Evolutionary conservation across 2,797 vertebrate genomes (phyloP), one percentile per base, ranked within the genome.

Genomic region (Champsocephalus gunnari): DNA sequence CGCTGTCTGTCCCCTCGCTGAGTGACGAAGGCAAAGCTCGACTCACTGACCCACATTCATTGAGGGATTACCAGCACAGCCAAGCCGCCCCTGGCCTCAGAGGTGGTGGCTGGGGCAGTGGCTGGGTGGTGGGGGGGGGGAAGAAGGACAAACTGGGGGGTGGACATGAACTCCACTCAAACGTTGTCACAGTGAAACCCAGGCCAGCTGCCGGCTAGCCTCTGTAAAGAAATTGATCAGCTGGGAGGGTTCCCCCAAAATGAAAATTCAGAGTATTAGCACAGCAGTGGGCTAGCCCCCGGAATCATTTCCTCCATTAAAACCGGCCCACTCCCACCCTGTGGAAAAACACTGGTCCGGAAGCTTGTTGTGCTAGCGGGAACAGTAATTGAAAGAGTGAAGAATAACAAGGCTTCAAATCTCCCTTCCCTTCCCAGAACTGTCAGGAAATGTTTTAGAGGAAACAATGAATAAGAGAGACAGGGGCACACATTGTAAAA

Each of bases 21-120:
- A 87, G 90, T 88, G 89, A 90, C 74, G 86, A 82, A 85, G 85
- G 83, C 86, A 82, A 88, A 90, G 86, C 86, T 85, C 79, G 71
- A 70, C 77, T 86, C 79, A 10, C 73, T 94, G 93, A 94, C 94
- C 93, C 92, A 91, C 87, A 92, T 94, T 91, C 88, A 91, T 75
- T 71, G 68, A 87, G 75, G 90, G 89, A 92, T 94, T 94, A 93
- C 77, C 70, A 81, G 62, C 67, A n/a, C 76, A 81, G 88, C 86
- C 87, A 87, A 69, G 83, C 88, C 24, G 77, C 87, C 82, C 75
- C 82, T 66, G 73, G 81, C 76, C 84, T 82, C 82, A 58, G 80
- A 82, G 85, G 80, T 63, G 58, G 69, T 9, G 71, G 78, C 1
- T 61, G 66, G 3, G 48, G 67, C 3, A 32, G 53, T 0, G 28